Base-by-base conservation (phyloP, 2,113 vertebrate genomes). In the Rallus limicola region DNA sequence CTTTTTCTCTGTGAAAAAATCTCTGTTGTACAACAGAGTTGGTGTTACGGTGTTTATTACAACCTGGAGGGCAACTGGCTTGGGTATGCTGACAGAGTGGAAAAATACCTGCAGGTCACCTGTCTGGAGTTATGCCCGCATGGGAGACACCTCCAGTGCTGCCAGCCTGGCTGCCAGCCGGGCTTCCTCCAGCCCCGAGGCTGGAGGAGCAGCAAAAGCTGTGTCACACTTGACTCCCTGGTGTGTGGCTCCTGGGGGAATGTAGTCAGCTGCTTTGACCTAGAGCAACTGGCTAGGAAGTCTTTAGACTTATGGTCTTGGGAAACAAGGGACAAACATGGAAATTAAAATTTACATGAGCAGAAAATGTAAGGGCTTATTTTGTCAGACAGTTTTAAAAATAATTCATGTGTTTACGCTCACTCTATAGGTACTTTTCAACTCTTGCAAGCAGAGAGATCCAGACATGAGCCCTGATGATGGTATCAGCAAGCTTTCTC, bases 91-190 rank as follows among this genome's bases (percentile, higher is more conserved):
- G 93, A 95, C 88, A 50, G 83, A 93, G 92, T 79, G 94, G 95
- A 97, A 97, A 96, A 96, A 75, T 86, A 93, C 86, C 92, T 96
- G 88, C 80, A 82, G 95, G 86, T 94, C 82, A 84, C 92, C 86
- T 90, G 77, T 48, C 70, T 56, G 96, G 80, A 86, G 83, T 6
- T 40, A 8, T 60, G 75, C 95, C 95, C 0, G 4, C 50, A 29
- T 46, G 62, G 79, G 86, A 92, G 77, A 15, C 65, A 92, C 91
- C 2, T 6, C 5, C 81, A 44, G 65, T 29, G 60, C 79, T 56
- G 26, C 55, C 82, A 29, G 82, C 50, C 95, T 63, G 69, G 62
- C 74, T 82, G 77, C 83, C 0, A 0, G 87, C 70, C 7, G 4
- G 14, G 78, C 40, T 44, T 3, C 58, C 38, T 88, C 5, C 50